Evolutionary conservation across 2,888 invertebrate species (phyloP).

Genomic region (Dilophus febrilis): DNA sequence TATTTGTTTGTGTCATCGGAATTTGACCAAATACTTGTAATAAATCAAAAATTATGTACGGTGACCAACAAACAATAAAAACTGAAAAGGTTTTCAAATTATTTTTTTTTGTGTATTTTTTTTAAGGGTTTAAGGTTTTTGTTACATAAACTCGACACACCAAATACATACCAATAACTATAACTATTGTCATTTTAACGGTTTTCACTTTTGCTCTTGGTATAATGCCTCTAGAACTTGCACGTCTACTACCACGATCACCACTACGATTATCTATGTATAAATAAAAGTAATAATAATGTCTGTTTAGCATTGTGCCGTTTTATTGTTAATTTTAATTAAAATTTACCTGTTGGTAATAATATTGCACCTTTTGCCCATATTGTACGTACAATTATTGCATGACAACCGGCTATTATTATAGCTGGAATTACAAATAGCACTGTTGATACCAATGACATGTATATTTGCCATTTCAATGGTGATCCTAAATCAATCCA

Average conservation of each 20-base stretch:
- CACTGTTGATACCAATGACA: conserved; percentile 63
- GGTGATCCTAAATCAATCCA: conserved; percentile 70
- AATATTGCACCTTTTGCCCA: conserved; percentile 54
- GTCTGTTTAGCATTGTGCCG: too few relatives aligned
- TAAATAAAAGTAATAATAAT: neutral
- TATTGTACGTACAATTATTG: conserved; percentile 79
- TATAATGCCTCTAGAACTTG: conserved; percentile 82
- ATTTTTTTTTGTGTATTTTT: neutral
- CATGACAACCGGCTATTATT: conserved; percentile 78
- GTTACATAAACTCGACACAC: too few relatives aligned
- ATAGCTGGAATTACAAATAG: conserved; percentile 75
- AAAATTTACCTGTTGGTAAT: conserved; percentile 22
- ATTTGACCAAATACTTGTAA: conserved; percentile 76
- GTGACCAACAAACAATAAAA: conserved; percentile 88
- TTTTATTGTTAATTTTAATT: too few relatives aligned
- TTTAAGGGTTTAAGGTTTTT: too few relatives aligned
- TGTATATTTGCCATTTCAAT: conserved; percentile 73
- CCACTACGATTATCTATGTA: conserved; percentile 20
- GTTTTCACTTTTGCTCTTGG: conserved; percentile 93
- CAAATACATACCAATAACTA: conserved; percentile 50
- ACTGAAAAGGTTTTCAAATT: conserved; percentile 36
- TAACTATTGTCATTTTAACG: conserved; percentile 93
- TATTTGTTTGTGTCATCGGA: conserved; percentile 59
- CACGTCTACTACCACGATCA: conserved; percentile 47
- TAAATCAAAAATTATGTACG: conserved; percentile 82